Base-by-base conservation (phyloP, 37 sponge, comb jelly and placozoan genomes). In the Lycopodina hypogea region DNA sequence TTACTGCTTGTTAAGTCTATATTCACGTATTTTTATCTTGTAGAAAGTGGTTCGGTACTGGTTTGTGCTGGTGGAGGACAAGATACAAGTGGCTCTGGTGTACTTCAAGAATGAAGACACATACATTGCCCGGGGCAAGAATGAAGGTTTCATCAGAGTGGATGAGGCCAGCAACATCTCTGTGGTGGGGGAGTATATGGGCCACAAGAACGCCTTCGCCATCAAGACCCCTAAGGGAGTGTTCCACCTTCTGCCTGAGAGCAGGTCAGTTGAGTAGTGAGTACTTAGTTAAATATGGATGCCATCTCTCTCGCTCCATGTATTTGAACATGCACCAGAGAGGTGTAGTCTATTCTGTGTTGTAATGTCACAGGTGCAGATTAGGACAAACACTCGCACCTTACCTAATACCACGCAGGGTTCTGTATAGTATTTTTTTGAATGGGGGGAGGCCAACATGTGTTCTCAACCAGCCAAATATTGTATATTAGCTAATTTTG, bases 1-100 rank as follows among this genome's bases (percentile, higher is more conserved):
- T n/a, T n/a, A n/a, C n/a, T n/a, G n/a, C n/a, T n/a, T n/a, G n/a
- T n/a, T n/a, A n/a, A n/a, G n/a, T n/a, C n/a, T n/a, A n/a, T n/a
- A n/a, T n/a, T n/a, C n/a, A n/a, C n/a, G n/a, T 59, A 17, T 28
- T 28, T 59, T 19, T 26, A 23, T 53, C 51, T 22, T 74, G 2
- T 78, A 90, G 90, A 85, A 64, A 40, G 56, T 83, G 76, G 33
- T 40, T 0, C 60, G 86, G 1, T 90, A 85, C 53, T 90, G 90
- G 90, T 90, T 90, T 81, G 76, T 90, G 0, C 72, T 90, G 73
- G 76, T 90, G 41, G 82, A 90, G 66, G 82, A 85, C 40, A 70
- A 35, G 19, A 59, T 56, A 30, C 86, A 84, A 63, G 67, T 90
- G 41, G 90, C 86, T 17, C 53, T 90, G 39, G 71, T 85, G 58